Evolutionary conservation across 1,140 invertebrate genomes (phyloP), one percentile per base, ranked within the genome.

Genomic region (Myzus persicae): DNA sequence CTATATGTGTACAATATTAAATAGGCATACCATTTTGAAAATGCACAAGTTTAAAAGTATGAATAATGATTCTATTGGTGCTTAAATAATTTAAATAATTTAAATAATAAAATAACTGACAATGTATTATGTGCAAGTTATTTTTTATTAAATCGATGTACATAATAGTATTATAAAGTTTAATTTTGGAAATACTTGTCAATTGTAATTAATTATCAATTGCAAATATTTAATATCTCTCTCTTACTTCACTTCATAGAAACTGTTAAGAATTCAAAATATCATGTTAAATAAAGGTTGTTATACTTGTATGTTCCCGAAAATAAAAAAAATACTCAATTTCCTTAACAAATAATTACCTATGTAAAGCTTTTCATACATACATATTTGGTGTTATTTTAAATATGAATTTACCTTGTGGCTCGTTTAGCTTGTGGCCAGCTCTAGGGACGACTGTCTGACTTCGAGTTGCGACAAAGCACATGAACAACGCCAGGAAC

Each of bases 401-500:
- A 42, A 76, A 7, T 42, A 8, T n/a, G 31, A 42, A 85, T 85
- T 93, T 93, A 93, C 91, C 91, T 93, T 48, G 3, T 40, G n/a
- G 91, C 11, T 93, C 59, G 31, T 93, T 93, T 40, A 93, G 4
- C 46, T 93, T 93, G n/a, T 93, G 91, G 14, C 40, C 76, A 26
- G 91, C n/a, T 84, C 91, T 85, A 20, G 81, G 38, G 46, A 44
- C 26, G 4, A 9, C 36, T n/a, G 38, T 54, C 14, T 93, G 91
- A 93, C 91, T 85, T 20, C 54, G 76, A 40, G 26, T 85, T 11
- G 42, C 36, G 31, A n/a, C 40, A 51, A 93, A 85, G 9, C 91
- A 93, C 81, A 42, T 11, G 31, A 26, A 82, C 67, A 82, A 48
- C 38, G 91, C n/a, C 14, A 84, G 31, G n/a, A 91, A 54, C 22